A percentile compares a stretch with the other conserved stretches of the same genome.
phyloP scores from a whole-genome alignment of 2,797 vertebrate species.

The Pangasius larnaudii region DNA sequence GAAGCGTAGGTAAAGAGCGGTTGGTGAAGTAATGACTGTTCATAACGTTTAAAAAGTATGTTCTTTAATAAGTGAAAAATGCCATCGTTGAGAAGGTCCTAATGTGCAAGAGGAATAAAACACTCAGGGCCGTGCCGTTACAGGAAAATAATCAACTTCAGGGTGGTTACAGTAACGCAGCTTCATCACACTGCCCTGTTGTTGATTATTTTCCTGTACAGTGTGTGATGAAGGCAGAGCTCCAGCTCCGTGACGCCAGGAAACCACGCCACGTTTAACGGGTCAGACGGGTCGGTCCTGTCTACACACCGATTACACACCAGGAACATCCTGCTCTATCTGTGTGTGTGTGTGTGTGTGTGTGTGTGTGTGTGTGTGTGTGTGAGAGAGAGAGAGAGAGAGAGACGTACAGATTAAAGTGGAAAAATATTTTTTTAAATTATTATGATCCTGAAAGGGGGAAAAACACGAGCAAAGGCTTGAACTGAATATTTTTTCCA shows the following conservation, averaged over 20 bases:
- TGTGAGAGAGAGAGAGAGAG: not conserved
- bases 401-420: not conserved
- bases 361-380: not conserved
- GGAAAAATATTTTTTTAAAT: not conserved
- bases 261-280: not conserved
- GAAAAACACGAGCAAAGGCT: not conserved
- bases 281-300: constrained; percentile 2
- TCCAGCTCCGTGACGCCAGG: not conserved
- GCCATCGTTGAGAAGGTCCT: too few species aligned
- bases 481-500: not conserved
- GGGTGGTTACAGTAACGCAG: not conserved
- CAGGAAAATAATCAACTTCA: not conserved
- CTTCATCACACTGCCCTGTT: not conserved
- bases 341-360: not conserved
- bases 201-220: not conserved
- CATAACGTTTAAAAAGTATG: too few species aligned
- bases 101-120: not conserved
- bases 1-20: too few species aligned
- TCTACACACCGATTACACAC: not conserved
- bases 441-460: not conserved
- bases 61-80: too few species aligned
- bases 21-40: too few species aligned
- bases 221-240: not conserved
- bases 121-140: not conserved
- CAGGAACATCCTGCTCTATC: not conserved